phyloP scores from a whole-genome alignment of 2,888 invertebrate genomes.

The Stenodema calcarata region DNA sequence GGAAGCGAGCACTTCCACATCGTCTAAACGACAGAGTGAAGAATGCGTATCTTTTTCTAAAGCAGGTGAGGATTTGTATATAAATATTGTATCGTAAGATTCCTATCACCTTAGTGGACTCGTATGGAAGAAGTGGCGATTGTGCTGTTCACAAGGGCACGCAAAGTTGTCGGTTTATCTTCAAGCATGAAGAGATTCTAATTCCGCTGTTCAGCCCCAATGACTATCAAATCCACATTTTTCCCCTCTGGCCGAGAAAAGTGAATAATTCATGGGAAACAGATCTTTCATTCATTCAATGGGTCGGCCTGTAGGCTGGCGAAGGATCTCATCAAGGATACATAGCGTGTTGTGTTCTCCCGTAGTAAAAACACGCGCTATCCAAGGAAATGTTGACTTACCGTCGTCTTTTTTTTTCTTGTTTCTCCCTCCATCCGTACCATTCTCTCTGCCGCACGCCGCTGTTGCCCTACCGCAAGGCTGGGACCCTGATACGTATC shows the following conservation, averaged over 20 bases:
- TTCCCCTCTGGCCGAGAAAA: neutral
- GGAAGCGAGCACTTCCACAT: no score
- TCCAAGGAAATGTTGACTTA: conserved; percentile 12
- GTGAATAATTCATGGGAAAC: conserved; percentile 24
- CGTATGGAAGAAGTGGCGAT: neutral
- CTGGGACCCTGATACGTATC: neutral
- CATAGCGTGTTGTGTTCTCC: conserved; percentile 13
- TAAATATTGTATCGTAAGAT: no score
- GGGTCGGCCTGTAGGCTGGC: neutral
- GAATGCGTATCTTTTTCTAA: no score
- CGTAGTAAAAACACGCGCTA: conserved; percentile 13
- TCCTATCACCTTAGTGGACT: no score
- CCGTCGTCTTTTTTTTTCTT: neutral
- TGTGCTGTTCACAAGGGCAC: neutral
- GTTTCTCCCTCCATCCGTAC: neutral
- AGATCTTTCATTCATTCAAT: conserved; percentile 7
- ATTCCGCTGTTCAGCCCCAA: neutral
- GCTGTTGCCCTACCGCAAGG: neutral
- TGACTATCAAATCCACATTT: conserved; percentile 17
- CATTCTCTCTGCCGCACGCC: neutral
- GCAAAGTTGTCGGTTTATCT: neutral
- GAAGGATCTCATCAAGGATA: conserved; percentile 1
- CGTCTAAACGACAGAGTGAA: no score
- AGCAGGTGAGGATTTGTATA: no score
- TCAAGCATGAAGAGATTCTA: neutral